A percentile compares a stretch with the other conserved stretches of the same genome.
Evolutionary conservation across 2,113 vertebrate species (phyloP).

Genomic region (Epinephelus moara): DNA sequence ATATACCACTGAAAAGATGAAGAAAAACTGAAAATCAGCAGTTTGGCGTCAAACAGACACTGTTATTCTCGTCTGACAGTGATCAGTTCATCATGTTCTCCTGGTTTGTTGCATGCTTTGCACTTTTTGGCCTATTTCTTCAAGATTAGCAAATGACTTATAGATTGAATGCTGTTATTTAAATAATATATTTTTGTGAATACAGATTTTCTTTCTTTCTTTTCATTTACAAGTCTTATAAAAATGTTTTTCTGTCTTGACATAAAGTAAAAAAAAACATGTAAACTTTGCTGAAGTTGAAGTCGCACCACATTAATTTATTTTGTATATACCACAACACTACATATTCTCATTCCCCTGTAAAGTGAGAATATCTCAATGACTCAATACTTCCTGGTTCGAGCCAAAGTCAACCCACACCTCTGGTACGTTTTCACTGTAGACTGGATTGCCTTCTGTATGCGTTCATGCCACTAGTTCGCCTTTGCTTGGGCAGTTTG

Average conservation of each 20-base stretch:
- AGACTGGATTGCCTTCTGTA: conserved; percentile 26
- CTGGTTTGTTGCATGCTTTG: conserved; percentile 73
- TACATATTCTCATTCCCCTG: conserved; percentile 16
- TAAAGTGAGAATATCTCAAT: conserved; percentile 25
- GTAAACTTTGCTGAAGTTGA: conserved; percentile 40
- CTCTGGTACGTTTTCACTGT: conserved; percentile 2
- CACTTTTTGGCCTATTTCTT: conserved; percentile 64
- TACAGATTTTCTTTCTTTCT: conserved; percentile 52
- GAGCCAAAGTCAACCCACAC: background rate
- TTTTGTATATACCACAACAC: conserved; percentile 55
- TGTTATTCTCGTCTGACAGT: background rate
- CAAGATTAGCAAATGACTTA: conserved; percentile 45
- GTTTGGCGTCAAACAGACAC: background rate
- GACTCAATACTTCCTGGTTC: conserved; percentile 10
- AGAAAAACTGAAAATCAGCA: conserved; percentile 1
- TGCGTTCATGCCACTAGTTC: conserved; percentile 35
- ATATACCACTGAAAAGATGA: background rate
- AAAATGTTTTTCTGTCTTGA: conserved; percentile 48
- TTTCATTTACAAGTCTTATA: conserved; percentile 79
- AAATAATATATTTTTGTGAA: conserved; percentile 53
- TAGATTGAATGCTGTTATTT: conserved; percentile 43
- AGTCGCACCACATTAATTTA: conserved; percentile 55
- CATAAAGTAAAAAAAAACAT: conserved; percentile 28
- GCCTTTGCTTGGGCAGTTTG: conserved; percentile 65
- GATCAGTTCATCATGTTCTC: conserved; percentile 11